Evolutionary conservation across 2,888 invertebrate genomes (phyloP).

Genomic region (Epistrophe eligans): DNA sequence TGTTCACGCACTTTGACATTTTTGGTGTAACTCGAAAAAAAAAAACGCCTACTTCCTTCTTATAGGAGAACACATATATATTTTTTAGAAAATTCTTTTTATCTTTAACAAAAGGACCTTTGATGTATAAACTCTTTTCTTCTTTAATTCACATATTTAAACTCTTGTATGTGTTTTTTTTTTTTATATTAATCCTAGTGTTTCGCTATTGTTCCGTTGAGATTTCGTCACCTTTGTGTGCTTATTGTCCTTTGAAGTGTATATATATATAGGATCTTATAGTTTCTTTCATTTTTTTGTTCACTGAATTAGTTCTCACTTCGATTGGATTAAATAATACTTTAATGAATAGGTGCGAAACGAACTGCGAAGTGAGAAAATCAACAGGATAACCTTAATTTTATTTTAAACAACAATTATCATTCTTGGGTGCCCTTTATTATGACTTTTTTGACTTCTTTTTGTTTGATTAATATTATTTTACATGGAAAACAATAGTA

Average conservation of each 20-base stretch:
- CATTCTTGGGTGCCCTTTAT: constrained; percentile 18
- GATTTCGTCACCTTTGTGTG: constrained; percentile 70
- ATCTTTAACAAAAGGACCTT: constrained; percentile 40
- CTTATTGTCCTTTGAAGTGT: constrained; percentile 45
- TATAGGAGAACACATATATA: not conserved
- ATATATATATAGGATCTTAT: constrained; percentile 28
- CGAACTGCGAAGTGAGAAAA: constrained; percentile 48
- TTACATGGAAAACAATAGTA: not conserved
- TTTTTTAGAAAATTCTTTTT: constrained; percentile 29
- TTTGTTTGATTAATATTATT: not conserved
- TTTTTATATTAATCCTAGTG: constrained; percentile 46
- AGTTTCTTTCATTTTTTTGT: constrained; percentile 12
- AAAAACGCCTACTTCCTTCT: constrained; percentile 74
- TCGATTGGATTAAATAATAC: constrained; percentile 31
- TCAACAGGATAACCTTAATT: constrained; percentile 9
- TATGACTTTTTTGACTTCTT: constrained; percentile 27
- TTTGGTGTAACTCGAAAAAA: constrained; percentile 39
- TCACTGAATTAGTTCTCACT: constrained; percentile 32
- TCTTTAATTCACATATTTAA: constrained; percentile 45
- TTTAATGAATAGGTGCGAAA: constrained; percentile 10
- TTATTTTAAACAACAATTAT: not conserved
- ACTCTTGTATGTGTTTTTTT: constrained; percentile 12
- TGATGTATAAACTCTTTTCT: constrained; percentile 57
- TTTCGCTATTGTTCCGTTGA: constrained; percentile 34
- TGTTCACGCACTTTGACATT: constrained; percentile 9